A percentile compares a stretch with the other conserved stretches of the same genome.
Evolutionary conservation across 2,797 vertebrate species (phyloP).

Genomic region (Eulemur mongoz): DNA sequence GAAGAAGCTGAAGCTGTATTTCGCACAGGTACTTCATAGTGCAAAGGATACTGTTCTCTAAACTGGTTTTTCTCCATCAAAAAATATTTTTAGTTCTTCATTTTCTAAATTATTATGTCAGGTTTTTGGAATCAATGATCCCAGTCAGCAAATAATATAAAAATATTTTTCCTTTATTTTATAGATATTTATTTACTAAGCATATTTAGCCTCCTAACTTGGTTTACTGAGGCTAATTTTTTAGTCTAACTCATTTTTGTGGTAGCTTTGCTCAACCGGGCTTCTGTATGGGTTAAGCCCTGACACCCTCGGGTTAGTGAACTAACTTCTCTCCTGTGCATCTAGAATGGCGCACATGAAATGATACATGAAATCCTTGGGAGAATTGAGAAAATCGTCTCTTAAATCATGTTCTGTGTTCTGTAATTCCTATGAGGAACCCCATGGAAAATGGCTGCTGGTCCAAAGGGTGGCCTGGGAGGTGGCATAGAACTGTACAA

Average conservation of each 20-base stretch:
- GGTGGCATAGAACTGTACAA: fast-evolving
- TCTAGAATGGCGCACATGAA: neutral
- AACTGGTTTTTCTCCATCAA: neutral
- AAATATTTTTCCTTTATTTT: neutral
- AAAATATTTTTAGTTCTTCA: fast-evolving
- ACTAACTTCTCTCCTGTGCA: neutral
- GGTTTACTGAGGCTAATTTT: neutral
- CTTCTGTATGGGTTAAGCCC: neutral
- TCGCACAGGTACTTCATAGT: slow-evolving; percentile 91
- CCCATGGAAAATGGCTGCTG: neutral
- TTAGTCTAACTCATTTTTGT: neutral
- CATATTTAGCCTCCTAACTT: neutral
- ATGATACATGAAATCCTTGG: neutral
- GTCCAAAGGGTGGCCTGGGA: neutral
- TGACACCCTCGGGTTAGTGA: neutral
- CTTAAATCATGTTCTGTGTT: neutral
- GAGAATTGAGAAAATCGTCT: neutral
- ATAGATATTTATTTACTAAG: neutral
- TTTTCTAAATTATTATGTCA: neutral
- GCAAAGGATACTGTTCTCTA: neutral
- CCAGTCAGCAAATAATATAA: neutral
- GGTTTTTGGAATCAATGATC: neutral
- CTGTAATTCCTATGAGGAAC: neutral
- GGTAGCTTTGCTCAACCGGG: neutral
- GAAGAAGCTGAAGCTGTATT: slow-evolving; percentile 96